Conservation (phyloP, 2,113 vertebrate genomes). For the Brienomyrus brachyistius region DNA sequence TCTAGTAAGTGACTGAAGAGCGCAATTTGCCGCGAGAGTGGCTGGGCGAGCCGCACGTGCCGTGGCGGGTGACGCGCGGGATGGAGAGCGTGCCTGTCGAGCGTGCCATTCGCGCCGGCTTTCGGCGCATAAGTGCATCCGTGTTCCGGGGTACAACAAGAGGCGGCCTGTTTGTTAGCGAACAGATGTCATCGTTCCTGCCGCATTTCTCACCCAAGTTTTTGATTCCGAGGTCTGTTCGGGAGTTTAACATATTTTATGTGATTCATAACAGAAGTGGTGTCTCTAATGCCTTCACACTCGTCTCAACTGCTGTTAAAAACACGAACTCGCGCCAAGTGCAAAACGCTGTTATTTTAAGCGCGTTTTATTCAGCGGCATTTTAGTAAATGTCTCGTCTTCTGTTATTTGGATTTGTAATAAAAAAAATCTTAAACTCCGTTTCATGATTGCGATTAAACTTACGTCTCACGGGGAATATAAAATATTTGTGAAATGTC, state of each 20-base stretch:
- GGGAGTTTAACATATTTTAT: slow-evolving; percentile 27
- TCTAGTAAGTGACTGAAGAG: background rate
- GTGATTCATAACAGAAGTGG: slow-evolving; percentile 17
- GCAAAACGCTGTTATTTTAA: slow-evolving; percentile 24
- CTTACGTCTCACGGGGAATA: background rate
- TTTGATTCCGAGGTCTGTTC: slow-evolving; percentile 34
- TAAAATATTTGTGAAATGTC: background rate
- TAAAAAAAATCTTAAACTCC: background rate
- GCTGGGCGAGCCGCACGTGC: background rate
- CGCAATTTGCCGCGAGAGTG: background rate
- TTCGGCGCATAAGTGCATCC: background rate
- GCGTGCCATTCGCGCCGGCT: background rate
- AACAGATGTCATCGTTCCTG: slow-evolving; percentile 36
- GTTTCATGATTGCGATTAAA: background rate
- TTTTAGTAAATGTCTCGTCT: background rate
- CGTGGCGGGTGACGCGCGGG: background rate
- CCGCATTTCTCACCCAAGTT: slow-evolving; percentile 33
- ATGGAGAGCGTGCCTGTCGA: background rate
- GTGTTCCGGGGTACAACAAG: slow-evolving; percentile 11
- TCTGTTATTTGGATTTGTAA: background rate
- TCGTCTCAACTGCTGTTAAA: slow-evolving; percentile 16
- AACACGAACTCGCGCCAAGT: background rate
- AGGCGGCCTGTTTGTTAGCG: slow-evolving; percentile 21
- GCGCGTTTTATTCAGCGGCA: background rate
- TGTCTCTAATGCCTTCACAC: slow-evolving; percentile 35